phyloP scores from a whole-genome alignment of 1,140 invertebrate genomes.

The Eurosta solidaginis region DNA sequence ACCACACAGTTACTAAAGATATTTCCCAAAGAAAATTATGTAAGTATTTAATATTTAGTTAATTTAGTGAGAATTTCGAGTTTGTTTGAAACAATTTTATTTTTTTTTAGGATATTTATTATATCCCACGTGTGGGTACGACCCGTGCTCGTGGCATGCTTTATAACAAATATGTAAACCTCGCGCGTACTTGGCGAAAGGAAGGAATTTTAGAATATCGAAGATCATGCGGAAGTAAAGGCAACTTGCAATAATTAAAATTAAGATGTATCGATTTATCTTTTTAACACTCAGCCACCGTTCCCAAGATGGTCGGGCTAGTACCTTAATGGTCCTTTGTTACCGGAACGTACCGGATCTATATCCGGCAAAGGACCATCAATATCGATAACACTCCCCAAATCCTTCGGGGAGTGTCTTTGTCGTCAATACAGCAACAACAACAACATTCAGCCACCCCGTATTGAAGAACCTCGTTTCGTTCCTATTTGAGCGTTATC shows the following conservation, averaged over 20 bases:
- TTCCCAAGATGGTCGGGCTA: too few relatives aligned
- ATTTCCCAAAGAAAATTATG: conserved; percentile 32
- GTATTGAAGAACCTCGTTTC: too few relatives aligned
- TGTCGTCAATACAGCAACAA: too few relatives aligned
- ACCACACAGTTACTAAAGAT: conserved; percentile 29
- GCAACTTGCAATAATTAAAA: not conserved
- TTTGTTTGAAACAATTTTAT: not conserved
- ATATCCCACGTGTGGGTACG: conserved; percentile 25
- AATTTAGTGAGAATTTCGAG: not conserved
- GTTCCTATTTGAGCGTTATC: too few relatives aligned
- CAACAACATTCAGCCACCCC: too few relatives aligned
- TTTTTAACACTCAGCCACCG: too few relatives aligned
- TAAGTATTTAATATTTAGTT: not conserved
- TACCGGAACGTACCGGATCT: too few relatives aligned
- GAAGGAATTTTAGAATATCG: not conserved
- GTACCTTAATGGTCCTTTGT: too few relatives aligned
- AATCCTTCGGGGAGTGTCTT: too few relatives aligned
- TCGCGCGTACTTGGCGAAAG: not conserved
- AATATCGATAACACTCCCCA: too few relatives aligned
- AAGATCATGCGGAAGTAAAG: not conserved
- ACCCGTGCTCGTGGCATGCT: conserved; percentile 28
- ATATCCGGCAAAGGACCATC: too few relatives aligned
- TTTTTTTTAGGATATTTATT: conserved; percentile 29
- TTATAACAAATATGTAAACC: conserved; percentile 32
- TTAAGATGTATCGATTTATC: not conserved